Conservation (phyloP, 2,113 vertebrate species). For the Balaenoptera acutorostrata region DNA sequence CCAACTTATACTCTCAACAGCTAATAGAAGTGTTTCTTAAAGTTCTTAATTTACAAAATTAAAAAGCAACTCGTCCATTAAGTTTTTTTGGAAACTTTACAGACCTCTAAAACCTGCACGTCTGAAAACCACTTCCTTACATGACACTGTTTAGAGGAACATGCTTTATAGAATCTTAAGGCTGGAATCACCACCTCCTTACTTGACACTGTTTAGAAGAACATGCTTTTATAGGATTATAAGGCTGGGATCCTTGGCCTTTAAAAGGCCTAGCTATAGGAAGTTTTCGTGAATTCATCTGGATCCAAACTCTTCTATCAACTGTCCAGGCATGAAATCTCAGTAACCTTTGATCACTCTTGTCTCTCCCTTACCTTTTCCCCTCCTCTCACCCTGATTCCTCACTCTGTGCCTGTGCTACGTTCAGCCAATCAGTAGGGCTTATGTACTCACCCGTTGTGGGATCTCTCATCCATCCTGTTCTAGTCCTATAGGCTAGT, state of each 20-base stretch:
- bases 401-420: neutral
- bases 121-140: conserved; percentile 40
- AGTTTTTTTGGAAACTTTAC: conserved; percentile 1
- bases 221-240: conserved; percentile 40
- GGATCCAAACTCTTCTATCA: neutral
- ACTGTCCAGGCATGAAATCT: neutral
- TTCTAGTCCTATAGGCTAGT: neutral
- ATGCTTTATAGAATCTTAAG: conserved; percentile 23
- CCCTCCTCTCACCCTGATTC: neutral
- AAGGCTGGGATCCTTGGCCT: conserved; percentile 13
- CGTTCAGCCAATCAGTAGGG: neutral
- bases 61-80: conserved; percentile 34
- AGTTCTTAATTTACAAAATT: conserved; percentile 31
- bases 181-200: conserved; percentile 20
- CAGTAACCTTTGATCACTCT: neutral
- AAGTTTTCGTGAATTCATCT: conserved; percentile 25
- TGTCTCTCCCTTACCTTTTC: neutral
- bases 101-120: conserved; percentile 23
- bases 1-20: neutral
- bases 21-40: neutral
- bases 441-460: neutral
- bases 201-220: conserved; percentile 48
- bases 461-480: neutral
- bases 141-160: conserved; percentile 43
- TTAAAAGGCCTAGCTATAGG: conserved; percentile 9